A percentile compares a stretch with the other conserved stretches of the same genome.
These are phyloP conservation scores for Perizoma affinitatum DNA, from an alignment of 2,888 invertebrate genomes.

Conservation along the genomic window DNA sequence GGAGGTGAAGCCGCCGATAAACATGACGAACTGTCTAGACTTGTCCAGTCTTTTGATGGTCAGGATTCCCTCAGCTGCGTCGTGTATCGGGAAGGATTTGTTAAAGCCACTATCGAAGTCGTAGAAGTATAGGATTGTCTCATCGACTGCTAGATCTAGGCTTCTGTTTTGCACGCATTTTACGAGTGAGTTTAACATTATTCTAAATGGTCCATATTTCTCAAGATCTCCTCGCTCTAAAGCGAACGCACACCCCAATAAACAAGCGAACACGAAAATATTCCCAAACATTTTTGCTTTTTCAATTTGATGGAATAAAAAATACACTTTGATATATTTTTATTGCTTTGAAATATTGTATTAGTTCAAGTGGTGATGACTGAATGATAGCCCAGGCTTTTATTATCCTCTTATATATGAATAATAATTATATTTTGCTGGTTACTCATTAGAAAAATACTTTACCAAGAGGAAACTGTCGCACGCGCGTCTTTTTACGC, in stretches of 20 bases:
- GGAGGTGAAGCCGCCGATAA: constrained; percentile 71
- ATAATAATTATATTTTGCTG: not conserved
- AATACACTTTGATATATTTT: not conserved
- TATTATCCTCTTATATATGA: constrained; percentile 22
- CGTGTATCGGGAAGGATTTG: constrained; percentile 53
- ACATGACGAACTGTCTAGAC: constrained; percentile 62
- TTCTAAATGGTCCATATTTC: constrained; percentile 69
- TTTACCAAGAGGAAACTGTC: constrained; percentile 4
- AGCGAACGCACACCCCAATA: constrained; percentile 37
- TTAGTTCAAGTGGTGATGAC: constrained; percentile 1
- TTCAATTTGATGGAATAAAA: not conserved
- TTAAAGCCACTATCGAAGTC: constrained; percentile 58
- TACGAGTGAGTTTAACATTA: constrained; percentile 61
- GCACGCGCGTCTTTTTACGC: constrained; percentile 7
- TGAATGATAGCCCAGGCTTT: constrained; percentile 1
- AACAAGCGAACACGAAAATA: constrained; percentile 42
- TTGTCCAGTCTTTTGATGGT: constrained; percentile 55
- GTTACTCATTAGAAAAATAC: not conserved
- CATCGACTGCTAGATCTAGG: constrained; percentile 63
- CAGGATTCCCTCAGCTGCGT: constrained; percentile 65
- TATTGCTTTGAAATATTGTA: not conserved
- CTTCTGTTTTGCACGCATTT: constrained; percentile 66
- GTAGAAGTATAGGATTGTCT: constrained; percentile 66
- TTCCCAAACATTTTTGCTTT: constrained; percentile 24
- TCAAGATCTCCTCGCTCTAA: constrained; percentile 65